Conservation (phyloP, 2,888 invertebrate genomes). For the Subacronicta megacephala region DNA sequence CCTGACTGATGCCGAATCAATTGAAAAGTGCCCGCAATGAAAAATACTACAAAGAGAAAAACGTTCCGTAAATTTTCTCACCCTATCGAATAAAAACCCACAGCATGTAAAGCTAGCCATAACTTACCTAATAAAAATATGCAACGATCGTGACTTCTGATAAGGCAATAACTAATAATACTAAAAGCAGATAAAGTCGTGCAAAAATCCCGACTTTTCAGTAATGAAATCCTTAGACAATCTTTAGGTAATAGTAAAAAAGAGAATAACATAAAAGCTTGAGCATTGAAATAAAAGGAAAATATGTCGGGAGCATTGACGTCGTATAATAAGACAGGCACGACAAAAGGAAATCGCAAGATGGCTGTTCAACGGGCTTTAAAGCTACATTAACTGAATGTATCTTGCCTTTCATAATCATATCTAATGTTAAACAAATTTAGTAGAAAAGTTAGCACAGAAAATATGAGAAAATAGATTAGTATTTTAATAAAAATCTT, state of each 20-base stretch:
- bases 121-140: background rate
- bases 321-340: conserved; percentile 77
- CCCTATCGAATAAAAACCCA: conserved; percentile 2
- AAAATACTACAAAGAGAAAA: conserved; percentile 72
- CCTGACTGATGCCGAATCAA: conserved; percentile 69
- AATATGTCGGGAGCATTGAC: conserved; percentile 81
- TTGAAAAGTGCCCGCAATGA: conserved; percentile 75
- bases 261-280: conserved; percentile 78
- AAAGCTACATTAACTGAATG: conserved; percentile 76
- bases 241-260: conserved; percentile 76
- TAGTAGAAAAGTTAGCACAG: background rate
- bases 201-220: conserved; percentile 57
- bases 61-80: conserved; percentile 55
- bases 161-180: background rate
- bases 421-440: conserved; percentile 15
- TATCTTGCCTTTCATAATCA: conserved; percentile 38
- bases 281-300: conserved; percentile 84
- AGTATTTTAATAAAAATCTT: background rate
- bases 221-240: conserved; percentile 72
- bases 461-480: conserved; percentile 9
- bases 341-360: conserved; percentile 81
- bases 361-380: conserved; percentile 74
- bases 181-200: conserved; percentile 38
- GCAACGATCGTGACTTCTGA: background rate
- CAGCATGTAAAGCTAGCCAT: too few relatives aligned